A percentile compares a stretch with the other conserved stretches of the same genome.
These are phyloP conservation scores for Gambusia holbrooki DNA, from an alignment of 2,113 vertebrate genomes.

Conservation along the genomic window DNA sequence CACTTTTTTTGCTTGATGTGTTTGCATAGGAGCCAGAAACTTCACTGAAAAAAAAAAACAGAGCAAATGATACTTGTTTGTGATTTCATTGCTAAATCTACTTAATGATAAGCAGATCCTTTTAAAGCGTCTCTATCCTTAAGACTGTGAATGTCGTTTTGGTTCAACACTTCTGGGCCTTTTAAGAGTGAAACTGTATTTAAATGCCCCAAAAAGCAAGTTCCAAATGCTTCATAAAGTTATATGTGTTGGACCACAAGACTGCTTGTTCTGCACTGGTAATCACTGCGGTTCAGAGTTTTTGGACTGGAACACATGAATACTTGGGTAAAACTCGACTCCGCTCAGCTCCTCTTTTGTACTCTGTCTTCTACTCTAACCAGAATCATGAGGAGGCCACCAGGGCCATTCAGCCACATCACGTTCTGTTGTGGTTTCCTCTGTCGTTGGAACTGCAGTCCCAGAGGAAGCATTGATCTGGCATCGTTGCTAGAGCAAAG, in stretches of 20 bases:
- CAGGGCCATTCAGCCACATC: neutral
- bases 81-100: no score
- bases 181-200: neutral
- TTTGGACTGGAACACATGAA: neutral
- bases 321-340: neutral
- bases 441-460: neutral
- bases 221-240: neutral
- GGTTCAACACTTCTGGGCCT: neutral
- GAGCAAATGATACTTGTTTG: neutral
- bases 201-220: neutral
- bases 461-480: neutral
- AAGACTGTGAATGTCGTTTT: neutral
- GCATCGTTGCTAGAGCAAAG: neutral
- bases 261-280: neutral
- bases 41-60: neutral
- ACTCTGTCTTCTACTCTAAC: neutral
- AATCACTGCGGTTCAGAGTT: neutral
- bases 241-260: neutral
- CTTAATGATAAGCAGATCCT: neutral
- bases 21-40: conserved; percentile 10
- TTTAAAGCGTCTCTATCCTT: neutral
- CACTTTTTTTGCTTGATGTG: conserved; percentile 4
- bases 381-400: neutral
- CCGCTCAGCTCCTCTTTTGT: neutral
- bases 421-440: neutral